phyloP scores from a whole-genome alignment of 2,113 vertebrate species.

The Xiphophorus maculatus region DNA sequence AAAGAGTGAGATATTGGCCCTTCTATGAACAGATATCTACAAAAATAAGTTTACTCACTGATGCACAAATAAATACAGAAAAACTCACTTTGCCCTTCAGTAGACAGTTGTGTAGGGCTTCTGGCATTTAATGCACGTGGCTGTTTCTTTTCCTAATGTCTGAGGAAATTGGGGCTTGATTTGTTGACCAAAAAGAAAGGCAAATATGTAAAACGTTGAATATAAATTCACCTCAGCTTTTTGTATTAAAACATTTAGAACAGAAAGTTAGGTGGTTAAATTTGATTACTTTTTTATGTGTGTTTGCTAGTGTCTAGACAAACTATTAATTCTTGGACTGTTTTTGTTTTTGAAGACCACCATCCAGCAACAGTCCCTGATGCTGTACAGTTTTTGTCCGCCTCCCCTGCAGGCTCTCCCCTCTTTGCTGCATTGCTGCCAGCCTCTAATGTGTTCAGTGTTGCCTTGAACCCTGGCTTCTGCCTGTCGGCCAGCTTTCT shows the following conservation, averaged over 20 bases:
- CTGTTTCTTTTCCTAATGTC: too few species aligned
- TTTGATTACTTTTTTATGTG: not conserved
- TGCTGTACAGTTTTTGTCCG: not conserved
- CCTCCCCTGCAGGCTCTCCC: conserved; percentile 7
- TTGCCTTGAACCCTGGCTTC: conserved; percentile 48
- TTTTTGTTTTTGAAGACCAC: conserved; percentile 12
- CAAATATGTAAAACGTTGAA: too few species aligned
- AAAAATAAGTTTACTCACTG: not conserved
- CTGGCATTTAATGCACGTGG: too few species aligned
- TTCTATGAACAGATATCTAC: not conserved
- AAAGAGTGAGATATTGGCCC: not conserved
- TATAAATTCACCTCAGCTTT: too few species aligned
- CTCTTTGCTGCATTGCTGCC: conserved; percentile 39
- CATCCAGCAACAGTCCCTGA: not conserved
- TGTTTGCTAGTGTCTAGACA: conserved; percentile 10
- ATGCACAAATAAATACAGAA: too few species aligned
- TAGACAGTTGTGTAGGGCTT: too few species aligned
- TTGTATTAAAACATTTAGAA: not conserved
- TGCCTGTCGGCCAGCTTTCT: conserved; percentile 45
- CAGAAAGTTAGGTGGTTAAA: not conserved
- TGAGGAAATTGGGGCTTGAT: too few species aligned
- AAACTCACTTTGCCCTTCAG: too few species aligned
- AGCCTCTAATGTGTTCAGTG: conserved; percentile 48
- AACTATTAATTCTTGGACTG: conserved; percentile 26
- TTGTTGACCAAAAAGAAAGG: too few species aligned